These are phyloP conservation scores for Limnephilus rhombicus DNA, from an alignment of 2,888 invertebrate species.

Conservation along the genomic window DNA sequence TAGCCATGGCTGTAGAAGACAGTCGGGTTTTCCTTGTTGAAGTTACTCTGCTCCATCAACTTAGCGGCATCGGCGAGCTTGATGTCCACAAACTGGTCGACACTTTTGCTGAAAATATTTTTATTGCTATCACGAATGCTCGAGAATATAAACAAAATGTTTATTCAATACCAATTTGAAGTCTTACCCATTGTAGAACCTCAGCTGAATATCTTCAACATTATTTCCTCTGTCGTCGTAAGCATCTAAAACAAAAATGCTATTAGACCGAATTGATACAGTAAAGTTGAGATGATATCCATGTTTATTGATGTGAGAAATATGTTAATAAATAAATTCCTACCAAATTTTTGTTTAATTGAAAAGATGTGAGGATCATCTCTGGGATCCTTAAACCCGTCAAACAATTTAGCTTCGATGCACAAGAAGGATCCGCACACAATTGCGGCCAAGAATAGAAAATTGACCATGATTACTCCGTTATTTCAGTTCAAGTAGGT, in stretches of 20 bases:
- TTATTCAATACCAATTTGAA: not conserved
- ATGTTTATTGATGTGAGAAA: not conserved
- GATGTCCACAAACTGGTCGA: conserved; percentile 74
- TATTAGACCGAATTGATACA: not conserved
- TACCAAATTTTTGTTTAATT: not conserved
- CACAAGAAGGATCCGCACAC: not conserved
- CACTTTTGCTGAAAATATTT: conserved; percentile 69
- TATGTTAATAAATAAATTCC: not conserved
- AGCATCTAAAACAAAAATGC: not conserved
- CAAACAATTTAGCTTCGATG: not conserved
- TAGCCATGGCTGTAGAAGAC: conserved; percentile 80
- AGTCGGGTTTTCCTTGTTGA: conserved; percentile 75
- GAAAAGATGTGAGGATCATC: not conserved
- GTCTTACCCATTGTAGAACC: conserved; percentile 76
- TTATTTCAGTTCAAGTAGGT: not conserved
- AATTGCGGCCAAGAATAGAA: not conserved
- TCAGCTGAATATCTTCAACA: conserved; percentile 70
- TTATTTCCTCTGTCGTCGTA: conserved; percentile 21
- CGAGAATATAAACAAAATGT: not conserved
- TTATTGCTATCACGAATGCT: not conserved
- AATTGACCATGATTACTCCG: not conserved
- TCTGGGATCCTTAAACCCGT: not conserved
- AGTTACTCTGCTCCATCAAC: conserved; percentile 75
- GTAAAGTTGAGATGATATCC: not conserved
- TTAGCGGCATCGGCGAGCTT: conserved; percentile 75